Percentiles rank a stretch among this genome's conserved stretches.
Evolutionary conservation across 1,140 invertebrate species (phyloP).

Genomic region (Cotesia vestalis): DNA sequence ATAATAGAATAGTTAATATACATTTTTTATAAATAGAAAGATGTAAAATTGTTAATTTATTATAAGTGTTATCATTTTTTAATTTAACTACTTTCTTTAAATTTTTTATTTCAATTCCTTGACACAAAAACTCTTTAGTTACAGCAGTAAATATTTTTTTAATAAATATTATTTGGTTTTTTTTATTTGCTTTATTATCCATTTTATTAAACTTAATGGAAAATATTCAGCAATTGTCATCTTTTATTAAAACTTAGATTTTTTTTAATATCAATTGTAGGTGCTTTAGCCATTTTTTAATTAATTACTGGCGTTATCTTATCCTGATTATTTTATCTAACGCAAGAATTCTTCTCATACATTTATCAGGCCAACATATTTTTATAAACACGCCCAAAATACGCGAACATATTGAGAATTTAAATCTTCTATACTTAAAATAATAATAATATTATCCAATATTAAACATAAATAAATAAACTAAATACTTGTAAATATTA

Average conservation of each 20-base stretch:
- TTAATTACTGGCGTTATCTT: neutral
- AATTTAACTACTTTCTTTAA: constrained; percentile 37
- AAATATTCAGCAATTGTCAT: constrained; percentile 17
- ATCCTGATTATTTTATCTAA: neutral
- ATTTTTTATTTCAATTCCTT: constrained; percentile 43
- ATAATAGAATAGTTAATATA: constrained; percentile 16
- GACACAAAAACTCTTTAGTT: constrained; percentile 44
- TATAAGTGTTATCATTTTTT: constrained; percentile 10
- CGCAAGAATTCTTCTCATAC: too few relatives aligned
- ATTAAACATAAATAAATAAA: too few relatives aligned
- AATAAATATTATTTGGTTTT: constrained; percentile 41
- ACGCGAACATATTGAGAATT: neutral
- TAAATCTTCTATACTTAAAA: too few relatives aligned
- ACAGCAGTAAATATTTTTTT: constrained; percentile 46
- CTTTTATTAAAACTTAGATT: constrained; percentile 13
- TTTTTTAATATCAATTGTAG: neutral
- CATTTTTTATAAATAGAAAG: constrained; percentile 34
- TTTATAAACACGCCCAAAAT: constrained; percentile 6
- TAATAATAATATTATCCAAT: too few relatives aligned
- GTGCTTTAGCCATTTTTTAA: constrained; percentile 1
- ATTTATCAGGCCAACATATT: neutral
- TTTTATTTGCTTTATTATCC: constrained; percentile 42
- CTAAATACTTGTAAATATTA: neutral
- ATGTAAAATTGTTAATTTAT: constrained; percentile 9
- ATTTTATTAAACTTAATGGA: neutral